Base-by-base conservation (phyloP, 2,888 invertebrate genomes). In the Xylophagus ater region DNA sequence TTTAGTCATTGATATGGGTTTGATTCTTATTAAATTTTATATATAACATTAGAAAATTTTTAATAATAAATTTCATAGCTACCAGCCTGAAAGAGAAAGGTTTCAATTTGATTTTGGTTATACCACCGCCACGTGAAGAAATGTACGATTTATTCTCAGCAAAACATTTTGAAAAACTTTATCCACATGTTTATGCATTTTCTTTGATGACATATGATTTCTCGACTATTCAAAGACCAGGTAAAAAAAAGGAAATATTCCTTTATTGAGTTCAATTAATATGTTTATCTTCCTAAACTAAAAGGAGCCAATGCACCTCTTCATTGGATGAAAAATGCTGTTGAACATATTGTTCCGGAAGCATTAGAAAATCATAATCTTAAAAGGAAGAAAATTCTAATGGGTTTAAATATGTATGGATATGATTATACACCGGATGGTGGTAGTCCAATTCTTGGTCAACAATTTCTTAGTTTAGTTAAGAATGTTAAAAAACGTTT, bases 161-260 rank as follows among this genome's bases (percentile, higher is more conserved):
- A 39, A 70, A 79, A 47, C 80, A 90, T 49, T 87, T 89, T 60
- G 76, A 85, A 53, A 72, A 73, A 32, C 70, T 94, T 34, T 78
- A 80, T 45, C 76, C 81, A 4, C 70, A 79, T 59, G 76, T 94
- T 1, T 80, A 81, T 53, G 85, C 78, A 17, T 89, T 94, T 56
- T 92, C 92, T 21, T 70, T 96, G n/a, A 94, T 94, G 93, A 93
- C 93, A 0, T 96, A 96, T 57, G 94, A 96, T 60, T 94, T 77
- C 62, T 92, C 92, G 3, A 83, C 67, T 58, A 71, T 81, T 9
- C 80, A 83, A 57, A 73, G 81, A 52, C 87, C 87, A 52, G 86
- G 83, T 76, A 55, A 53, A 41, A 25, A 34, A 4, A 31, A 24
- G 24, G 23, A 28, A 34, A 42, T 18, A 23, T 20, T 38, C 19